Evolutionary conservation across 2,113 vertebrate genomes (phyloP), one percentile per base, ranked within the genome.

Genomic region (Salminus brasiliensis): DNA sequence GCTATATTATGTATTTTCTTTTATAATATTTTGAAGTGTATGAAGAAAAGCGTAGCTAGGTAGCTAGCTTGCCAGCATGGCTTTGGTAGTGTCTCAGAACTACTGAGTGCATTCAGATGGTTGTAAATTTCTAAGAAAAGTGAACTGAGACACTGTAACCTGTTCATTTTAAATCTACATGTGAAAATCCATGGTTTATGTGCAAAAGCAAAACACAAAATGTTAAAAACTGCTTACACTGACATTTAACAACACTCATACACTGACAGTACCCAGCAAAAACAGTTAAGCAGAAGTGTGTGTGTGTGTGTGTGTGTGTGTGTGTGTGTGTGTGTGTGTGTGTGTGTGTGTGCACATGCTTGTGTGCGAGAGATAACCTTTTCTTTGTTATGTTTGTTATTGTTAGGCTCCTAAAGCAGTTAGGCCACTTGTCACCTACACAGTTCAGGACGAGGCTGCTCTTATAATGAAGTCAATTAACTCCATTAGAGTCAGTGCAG

Each of bases 341-440:
- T 49, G 18, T 49, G 47, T 49, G 47, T 21, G 5, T 49, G 47
- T 11, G n/a, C n/a, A n/a, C n/a, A n/a, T n/a, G n/a, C n/a, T n/a
- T n/a, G n/a, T n/a, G n/a, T n/a, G n/a, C n/a, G 18, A 49, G 47
- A 49, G 45, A 47, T 47, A 16, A 47, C 16, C 55, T 55, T 62
- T 3, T 55, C 30, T 53, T 76, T 74, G 71, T 53, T 21, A 49
- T 45, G 65, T 69, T 57, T 49, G 63, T 71, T 52, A n/a, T 36
- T 63, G 76, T 49, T 72, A 52, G 25, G 53, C 30, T 32, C 55
- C 52, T 25, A 78, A 77, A 75, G 68, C 23, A 39, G 60, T 18
- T 8, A 29, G 12, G 70, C 57, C 63, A 77, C 59, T 82, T 67
- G 18, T 78, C 69, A 68, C 81, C 69, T 76, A 82, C 69, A 73